A percentile compares a stretch with the other conserved stretches of the same genome.
Conservation (phyloP, 2,888 invertebrate species). For the Spodoptera exigua region DNA sequence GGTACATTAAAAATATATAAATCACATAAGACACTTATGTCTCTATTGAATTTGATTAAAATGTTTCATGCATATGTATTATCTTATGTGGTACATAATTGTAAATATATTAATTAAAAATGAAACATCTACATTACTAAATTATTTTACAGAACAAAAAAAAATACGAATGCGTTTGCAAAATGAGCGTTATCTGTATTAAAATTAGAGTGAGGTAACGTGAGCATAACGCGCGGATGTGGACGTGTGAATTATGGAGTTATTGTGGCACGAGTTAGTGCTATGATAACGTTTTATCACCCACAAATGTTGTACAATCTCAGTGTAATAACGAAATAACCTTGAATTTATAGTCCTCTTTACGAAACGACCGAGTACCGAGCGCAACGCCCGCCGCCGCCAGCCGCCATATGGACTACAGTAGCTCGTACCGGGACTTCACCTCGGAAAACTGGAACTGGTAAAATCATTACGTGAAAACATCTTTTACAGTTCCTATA, state of each 20-base stretch:
- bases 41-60: too few species aligned
- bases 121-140: not conserved
- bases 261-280: conserved; percentile 76
- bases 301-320: conserved; percentile 82
- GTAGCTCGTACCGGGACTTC: too few species aligned
- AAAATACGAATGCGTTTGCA: conserved; percentile 4
- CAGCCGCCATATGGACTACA: too few species aligned
- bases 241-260: conserved; percentile 77
- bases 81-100: too few species aligned
- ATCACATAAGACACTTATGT: too few species aligned
- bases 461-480: too few species aligned
- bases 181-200: conserved; percentile 38
- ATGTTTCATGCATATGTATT: too few species aligned
- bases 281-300: conserved; percentile 83
- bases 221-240: conserved; percentile 47
- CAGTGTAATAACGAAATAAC: conserved; percentile 84
- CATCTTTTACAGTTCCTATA: too few species aligned
- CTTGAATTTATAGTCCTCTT: conserved; percentile 85
- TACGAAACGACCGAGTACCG: conserved; percentile 80
- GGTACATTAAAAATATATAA: too few species aligned
- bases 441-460: too few species aligned
- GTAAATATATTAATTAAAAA: not conserved
- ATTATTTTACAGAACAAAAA: too few species aligned
- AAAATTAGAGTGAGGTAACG: conserved; percentile 44
- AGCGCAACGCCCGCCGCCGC: conserved; percentile 54